Evolutionary conservation across 2,888 invertebrate genomes (phyloP), one percentile per base, ranked within the genome.

Genomic region (Spodoptera littoralis): DNA sequence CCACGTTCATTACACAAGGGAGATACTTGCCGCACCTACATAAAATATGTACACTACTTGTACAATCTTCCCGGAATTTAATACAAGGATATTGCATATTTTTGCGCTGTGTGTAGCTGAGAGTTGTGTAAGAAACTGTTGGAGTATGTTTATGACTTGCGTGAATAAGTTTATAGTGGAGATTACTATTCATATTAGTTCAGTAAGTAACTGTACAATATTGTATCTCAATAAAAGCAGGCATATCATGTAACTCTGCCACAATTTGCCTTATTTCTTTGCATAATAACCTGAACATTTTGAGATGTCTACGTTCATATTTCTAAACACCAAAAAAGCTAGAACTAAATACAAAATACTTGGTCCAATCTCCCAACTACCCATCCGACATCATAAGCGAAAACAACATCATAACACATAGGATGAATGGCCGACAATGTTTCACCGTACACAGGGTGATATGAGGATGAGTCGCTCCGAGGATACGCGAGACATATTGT

Each of bases 401-500:
- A 70, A 75, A 79, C 66, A 76, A 60, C 73, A 51, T 69, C 73
- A 76, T 77, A 76, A 76, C 55, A 58, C 57, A 48, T 51, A 69
- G 64, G 58, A 73, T 63, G 76, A 76, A 77, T 79, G 70, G 63
- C 60, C 46, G 54, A 60, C 70, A 61, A 77, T 77, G 62, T 70
- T 62, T 76, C 68, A 76, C 57, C 73, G 65, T 68, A 76, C 60
- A 50, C 60, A 52, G 44, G n/a, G 50, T 62, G 61, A 60, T 73
- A 59, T 60, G 64, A 70, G 64, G 64, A 46, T 60, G 51, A 43
- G 61, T 48, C 56, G 46, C 57, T 54, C 59, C 63, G 64, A 76
- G 76, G 60, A 73, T 69, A 75, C 72, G 70, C 55, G 68, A 73
- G 76, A 80, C 79, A 73, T 77, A 83, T 82, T 80, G 78, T 80